Base-by-base conservation (phyloP, 2,113 vertebrate species). In the Marmota flaviventris region DNA sequence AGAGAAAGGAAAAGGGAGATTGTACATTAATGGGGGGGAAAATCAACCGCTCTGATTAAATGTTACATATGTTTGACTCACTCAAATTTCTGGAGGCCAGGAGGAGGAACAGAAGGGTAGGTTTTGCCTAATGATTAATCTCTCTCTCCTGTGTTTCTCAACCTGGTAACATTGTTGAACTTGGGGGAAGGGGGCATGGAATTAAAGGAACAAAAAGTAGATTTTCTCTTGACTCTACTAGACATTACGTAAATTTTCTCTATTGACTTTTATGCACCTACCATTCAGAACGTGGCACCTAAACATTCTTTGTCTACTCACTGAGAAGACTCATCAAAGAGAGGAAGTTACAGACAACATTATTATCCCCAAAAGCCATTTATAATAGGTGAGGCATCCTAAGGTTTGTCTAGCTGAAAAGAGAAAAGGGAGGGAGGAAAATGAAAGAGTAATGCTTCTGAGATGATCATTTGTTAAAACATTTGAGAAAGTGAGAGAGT, bases 71-170 rank as follows among this genome's bases (percentile, higher is more conserved):
- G 94, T 95, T 94, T 96, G 45, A 77, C 87, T 95, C 51, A 58
- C 58, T 95, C 67, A 72, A 39, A 75, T 95, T 96, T 96, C 91
- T 83, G 77, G 92, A 93, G n/a, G 27, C 34, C 2, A 3, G 16
- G 12, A 20, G 56, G 45, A 82, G 22, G 63, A 45, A 20, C 27
- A 5, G 4, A 75, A 93, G 75, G 32, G 67, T 91, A 5, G 92
- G 72, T 84, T 96, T 97, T 83, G 42, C 82, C 91, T 72, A 91
- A 96, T 86, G 82, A 95, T 97, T 94, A 89, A 97, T 96, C 96
- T 83, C 61, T 63, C 58, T 48, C 81, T n/a, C 69, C 69, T 83
- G 37, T 92, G 27, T 69, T 96, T 91, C 83, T 89, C 95, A 97
- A 73, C 70, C 89, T 82, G 77, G 65, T 89, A 53, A 81, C 42